Percentiles rank a stretch among this genome's conserved stretches.
phyloP scores from a whole-genome alignment of 2,113 vertebrate genomes.

The Stictonetta naevosa region DNA sequence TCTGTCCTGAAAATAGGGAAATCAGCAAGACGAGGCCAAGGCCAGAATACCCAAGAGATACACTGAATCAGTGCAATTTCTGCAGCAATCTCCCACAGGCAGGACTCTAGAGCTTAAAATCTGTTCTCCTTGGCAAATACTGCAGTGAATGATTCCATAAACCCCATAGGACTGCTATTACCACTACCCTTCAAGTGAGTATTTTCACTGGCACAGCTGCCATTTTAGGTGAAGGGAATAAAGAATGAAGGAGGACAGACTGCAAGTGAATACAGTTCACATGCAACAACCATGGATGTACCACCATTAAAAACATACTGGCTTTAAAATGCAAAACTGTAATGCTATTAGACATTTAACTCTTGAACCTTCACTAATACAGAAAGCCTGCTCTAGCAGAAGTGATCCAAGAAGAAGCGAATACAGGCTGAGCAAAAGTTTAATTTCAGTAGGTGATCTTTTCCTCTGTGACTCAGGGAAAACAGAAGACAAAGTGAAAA shows the following conservation, averaged over 20 bases:
- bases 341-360: neutral
- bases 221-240: conserved; percentile 20
- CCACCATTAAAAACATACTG: neutral
- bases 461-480: neutral
- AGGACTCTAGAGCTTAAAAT: conserved; percentile 61
- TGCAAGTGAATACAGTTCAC: neutral
- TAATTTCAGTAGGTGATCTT: neutral
- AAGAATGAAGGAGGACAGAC: neutral
- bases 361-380: neutral
- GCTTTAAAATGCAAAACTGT: neutral
- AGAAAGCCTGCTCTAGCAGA: neutral
- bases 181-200: conserved; percentile 16
- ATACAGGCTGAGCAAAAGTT: neutral
- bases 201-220: conserved; percentile 1
- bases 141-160: neutral
- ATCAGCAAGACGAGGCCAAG: conserved; percentile 36
- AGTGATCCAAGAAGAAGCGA: neutral
- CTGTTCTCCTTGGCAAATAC: conserved; percentile 61
- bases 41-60: conserved; percentile 43
- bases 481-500: accelerated
- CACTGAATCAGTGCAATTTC: conserved; percentile 50
- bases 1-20: conserved; percentile 38
- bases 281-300: neutral
- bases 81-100: conserved; percentile 53
- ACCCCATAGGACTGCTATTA: neutral